A percentile compares a stretch with the other conserved stretches of the same genome.
Conservation (phyloP, 2,888 invertebrate genomes). For the Vandiemenella viatica region DNA sequence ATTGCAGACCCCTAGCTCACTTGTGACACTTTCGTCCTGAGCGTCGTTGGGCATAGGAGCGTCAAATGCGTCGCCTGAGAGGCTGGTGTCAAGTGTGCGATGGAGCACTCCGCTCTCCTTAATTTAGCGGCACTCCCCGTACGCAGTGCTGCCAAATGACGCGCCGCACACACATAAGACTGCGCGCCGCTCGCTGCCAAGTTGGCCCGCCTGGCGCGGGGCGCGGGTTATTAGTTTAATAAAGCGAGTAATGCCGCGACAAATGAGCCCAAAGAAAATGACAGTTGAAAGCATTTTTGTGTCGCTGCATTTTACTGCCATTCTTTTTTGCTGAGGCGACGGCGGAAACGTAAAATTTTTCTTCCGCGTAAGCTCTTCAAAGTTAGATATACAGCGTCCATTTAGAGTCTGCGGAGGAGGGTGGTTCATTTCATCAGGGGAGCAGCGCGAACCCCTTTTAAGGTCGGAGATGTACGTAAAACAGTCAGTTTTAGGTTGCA, state of each 20-base stretch:
- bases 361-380: background rate
- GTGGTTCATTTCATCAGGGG: background rate
- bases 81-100: no score
- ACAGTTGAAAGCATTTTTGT: constrained; percentile 17
- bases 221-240: background rate
- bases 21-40: no score
- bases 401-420: background rate
- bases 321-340: background rate
- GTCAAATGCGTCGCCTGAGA: no score
- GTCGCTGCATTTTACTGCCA: constrained; percentile 8
- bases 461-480: background rate
- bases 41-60: no score
- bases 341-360: background rate
- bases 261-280: constrained; percentile 10
- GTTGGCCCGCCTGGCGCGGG: background rate
- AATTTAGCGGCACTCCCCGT: no score
- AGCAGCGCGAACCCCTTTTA: background rate
- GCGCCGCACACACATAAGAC: no score
- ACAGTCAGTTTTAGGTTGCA: background rate
- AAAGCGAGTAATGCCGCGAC: background rate
- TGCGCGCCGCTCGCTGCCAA: no score
- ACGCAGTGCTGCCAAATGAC: no score
- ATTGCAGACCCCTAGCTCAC: no score
- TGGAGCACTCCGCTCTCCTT: no score
- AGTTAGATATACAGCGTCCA: background rate